phyloP scores from a whole-genome alignment of 1,140 invertebrate genomes.

The Meloidogyne hapla region DNA sequence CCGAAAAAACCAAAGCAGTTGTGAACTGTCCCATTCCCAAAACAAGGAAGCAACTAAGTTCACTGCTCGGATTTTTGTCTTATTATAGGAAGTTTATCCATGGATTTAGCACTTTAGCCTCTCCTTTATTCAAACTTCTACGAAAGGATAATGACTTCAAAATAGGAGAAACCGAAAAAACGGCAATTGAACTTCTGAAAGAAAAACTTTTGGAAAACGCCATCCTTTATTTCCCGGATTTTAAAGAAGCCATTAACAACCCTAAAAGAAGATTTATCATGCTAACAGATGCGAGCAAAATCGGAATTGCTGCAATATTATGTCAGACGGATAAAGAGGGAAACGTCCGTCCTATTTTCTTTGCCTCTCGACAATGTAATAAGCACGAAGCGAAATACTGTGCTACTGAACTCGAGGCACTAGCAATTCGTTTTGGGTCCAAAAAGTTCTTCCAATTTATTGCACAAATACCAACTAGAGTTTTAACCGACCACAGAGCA shows the following conservation, averaged over 20 bases:
- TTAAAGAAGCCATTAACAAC: background rate
- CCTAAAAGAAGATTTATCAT: constrained; percentile 16
- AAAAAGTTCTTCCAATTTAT: constrained; percentile 21
- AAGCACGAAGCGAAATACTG: constrained; percentile 3
- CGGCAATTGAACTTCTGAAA: constrained; percentile 64
- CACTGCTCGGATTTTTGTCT: constrained; percentile 66
- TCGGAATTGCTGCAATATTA: constrained; percentile 20
- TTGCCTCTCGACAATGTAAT: constrained; percentile 9
- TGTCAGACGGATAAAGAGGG: constrained; percentile 1
- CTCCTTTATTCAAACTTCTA: constrained; percentile 63
- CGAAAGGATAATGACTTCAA: constrained; percentile 63
- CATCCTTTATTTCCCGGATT: constrained; percentile 26
- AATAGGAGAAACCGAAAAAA: constrained; percentile 61
- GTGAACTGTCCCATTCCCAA: constrained; percentile 54
- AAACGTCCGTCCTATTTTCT: background rate
- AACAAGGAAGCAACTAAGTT: constrained; percentile 62
- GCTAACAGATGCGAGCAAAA: constrained; percentile 1
- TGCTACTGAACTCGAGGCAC: constrained; percentile 17
- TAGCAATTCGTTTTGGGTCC: constrained; percentile 6
- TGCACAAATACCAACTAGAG: background rate
- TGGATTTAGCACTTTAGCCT: constrained; percentile 61
- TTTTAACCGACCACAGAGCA: constrained; percentile 14
- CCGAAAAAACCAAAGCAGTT: constrained; percentile 63
- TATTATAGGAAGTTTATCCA: constrained; percentile 65
- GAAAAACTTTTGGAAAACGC: constrained; percentile 37